Percentiles rank a stretch among this genome's conserved stretches.
Conservation (phyloP, 2,888 invertebrate species). For the Sympetrum striolatum region DNA sequence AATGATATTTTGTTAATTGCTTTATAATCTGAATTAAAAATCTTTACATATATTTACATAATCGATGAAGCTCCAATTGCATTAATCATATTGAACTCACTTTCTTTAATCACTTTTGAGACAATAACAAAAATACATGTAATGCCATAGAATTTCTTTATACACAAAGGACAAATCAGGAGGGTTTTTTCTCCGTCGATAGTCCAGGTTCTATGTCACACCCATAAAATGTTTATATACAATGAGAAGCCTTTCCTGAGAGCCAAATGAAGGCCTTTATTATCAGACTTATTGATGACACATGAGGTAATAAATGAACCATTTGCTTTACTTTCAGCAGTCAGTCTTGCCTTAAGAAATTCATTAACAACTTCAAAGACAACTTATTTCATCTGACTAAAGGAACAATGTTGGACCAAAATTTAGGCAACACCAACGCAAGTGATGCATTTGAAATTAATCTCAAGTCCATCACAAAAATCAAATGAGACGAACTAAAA, state of each 20-base stretch:
- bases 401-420: constrained; percentile 10
- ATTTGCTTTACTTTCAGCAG: constrained; percentile 37
- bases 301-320: constrained; percentile 34
- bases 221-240: constrained; percentile 30
- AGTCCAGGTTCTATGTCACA: not conserved
- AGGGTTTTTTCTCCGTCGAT: not conserved
- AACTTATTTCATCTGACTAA: not conserved
- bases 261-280: constrained; percentile 32
- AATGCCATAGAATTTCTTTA: constrained; percentile 3
- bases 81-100: constrained; percentile 12
- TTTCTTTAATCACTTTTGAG: constrained; percentile 19
- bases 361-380: not conserved
- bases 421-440: not conserved
- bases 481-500: not conserved
- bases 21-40: not conserved
- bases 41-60: constrained; percentile 29
- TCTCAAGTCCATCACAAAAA: not conserved
- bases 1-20: not conserved
- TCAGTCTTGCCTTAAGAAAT: constrained; percentile 23
- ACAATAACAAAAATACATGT: constrained; percentile 39
- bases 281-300: constrained; percentile 37
- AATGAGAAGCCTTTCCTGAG: constrained; percentile 42
- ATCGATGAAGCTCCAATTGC: constrained; percentile 31
- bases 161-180: not conserved
- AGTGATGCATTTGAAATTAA: not conserved